Evolutionary conservation across 2,888 invertebrate genomes (phyloP), one percentile per base, ranked within the genome.

Genomic region (Mesorhabditis sp.): DNA sequence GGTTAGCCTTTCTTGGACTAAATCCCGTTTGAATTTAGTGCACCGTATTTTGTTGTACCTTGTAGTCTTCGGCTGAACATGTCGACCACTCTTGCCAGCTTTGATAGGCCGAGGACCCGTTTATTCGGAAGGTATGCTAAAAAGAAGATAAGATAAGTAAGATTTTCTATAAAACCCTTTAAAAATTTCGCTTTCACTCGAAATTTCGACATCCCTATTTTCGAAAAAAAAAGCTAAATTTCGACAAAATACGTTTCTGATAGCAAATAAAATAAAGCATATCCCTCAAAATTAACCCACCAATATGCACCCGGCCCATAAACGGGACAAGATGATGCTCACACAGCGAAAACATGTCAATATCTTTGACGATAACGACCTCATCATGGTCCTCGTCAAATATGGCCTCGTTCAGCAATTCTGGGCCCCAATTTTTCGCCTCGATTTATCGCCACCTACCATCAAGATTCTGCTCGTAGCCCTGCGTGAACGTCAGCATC

Each of bases 341-440:
- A 86, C 98, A 98, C 91, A 97, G 92, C 15, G 96, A 96, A 88
- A 97, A 98, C 95, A 98, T 97, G 88, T 98, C 97, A 78, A 98
- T 98, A 87, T 98, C 96, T 87, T 95, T 95, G 0, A 98, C 97
- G 0, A 98, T 95, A 3, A 98, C 97, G 96, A 98, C 95, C 88
- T 98, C 97, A 86, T 98, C 98, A 84, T 96, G 95, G 87, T 98
- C 95, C 86, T 98, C 98, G 85, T 96, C 94, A 87, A 98, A 98
- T 72, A 98, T 92, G 0, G 97, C 98, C 82, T 94, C 94, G 87
- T 97, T 96, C 13, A 98, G 89, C 1, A 96, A 92, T 86, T 95
- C 95, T 94, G 90, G 61, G 74, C 71, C 5, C 70, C n/a, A 43
- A 72, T 45, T 43, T 66, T 74, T 63, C 2, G 41, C 5, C 41